Evolutionary conservation across 2,797 vertebrate genomes (phyloP).

Genomic region (Ctenopoma kingsleyae): DNA sequence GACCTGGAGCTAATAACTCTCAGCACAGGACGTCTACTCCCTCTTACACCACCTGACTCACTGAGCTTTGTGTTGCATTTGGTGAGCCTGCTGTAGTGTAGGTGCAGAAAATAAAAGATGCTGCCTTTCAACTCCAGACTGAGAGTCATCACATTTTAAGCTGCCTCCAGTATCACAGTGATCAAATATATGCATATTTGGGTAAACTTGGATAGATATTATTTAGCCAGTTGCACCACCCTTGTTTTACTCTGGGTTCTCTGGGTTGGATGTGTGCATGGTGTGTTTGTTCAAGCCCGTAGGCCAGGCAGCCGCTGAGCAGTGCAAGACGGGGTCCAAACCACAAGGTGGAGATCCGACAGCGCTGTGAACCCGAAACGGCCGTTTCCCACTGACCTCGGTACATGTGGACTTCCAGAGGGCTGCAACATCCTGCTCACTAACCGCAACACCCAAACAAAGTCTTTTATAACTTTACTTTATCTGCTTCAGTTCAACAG

Average conservation of each 20-base stretch:
- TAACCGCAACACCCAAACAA: constrained; percentile 71
- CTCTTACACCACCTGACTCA: constrained; percentile 21
- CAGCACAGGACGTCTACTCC: constrained; percentile 39
- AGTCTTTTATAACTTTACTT: constrained; percentile 40
- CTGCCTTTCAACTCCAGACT: neutral
- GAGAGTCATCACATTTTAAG: neutral
- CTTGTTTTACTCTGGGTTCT: constrained; percentile 21
- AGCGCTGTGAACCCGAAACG: constrained; percentile 37
- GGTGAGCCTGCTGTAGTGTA: neutral
- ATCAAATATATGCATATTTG: neutral
- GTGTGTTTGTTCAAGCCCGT: constrained; percentile 34
- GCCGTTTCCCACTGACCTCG: constrained; percentile 51
- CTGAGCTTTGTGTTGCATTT: constrained; percentile 14
- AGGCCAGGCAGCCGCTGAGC: constrained; percentile 22
- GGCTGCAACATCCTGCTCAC: constrained; percentile 66
- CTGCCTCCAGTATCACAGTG: neutral
- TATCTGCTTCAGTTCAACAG: constrained; percentile 52
- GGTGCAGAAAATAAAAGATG: neutral
- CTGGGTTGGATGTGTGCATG: constrained; percentile 20
- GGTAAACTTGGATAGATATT: too few relatives aligned
- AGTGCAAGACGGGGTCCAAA: constrained; percentile 63
- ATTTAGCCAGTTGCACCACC: neutral
- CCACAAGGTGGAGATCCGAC: constrained; percentile 77
- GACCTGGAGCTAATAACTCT: constrained; percentile 66
- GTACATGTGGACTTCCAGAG: constrained; percentile 50